Percentiles rank a stretch among this genome's conserved stretches.
phyloP scores from a whole-genome alignment of 2,113 vertebrate species.

The Ploceus nigricollis region DNA sequence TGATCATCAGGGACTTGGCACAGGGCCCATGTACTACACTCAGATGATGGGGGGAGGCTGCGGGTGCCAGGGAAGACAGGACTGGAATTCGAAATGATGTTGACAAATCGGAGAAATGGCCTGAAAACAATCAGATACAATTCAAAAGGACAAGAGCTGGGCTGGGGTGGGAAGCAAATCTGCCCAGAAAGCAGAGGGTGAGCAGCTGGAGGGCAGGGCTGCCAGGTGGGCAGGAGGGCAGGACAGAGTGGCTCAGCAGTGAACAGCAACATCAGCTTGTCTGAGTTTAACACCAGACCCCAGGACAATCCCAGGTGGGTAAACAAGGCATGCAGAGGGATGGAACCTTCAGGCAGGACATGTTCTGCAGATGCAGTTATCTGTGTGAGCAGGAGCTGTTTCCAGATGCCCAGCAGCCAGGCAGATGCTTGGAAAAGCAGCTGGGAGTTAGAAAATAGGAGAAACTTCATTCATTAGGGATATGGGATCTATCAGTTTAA shows the following conservation, averaged over 20 bases:
- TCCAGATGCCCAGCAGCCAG: not conserved
- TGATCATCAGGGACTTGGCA: not conserved
- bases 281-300: not conserved
- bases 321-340: not conserved
- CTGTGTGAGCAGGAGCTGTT: not conserved
- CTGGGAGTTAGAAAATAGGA: not conserved
- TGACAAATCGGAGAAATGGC: slow-evolving; percentile 66
- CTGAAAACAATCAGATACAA: slow-evolving; percentile 62
- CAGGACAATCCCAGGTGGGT: not conserved
- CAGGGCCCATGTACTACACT: not conserved
- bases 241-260: not conserved
- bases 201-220: not conserved
- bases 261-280: not conserved
- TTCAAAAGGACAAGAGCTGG: slow-evolving; percentile 56
- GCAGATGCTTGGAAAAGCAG: not conserved
- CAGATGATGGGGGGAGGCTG: slow-evolving; percentile 6
- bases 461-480: not conserved
- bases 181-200: not conserved
- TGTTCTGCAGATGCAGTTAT: not conserved
- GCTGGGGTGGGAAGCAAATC: not conserved
- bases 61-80: not conserved
- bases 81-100: slow-evolving; percentile 53
- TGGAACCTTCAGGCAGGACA: not conserved
- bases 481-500: not conserved
- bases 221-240: not conserved